Conservation (phyloP, 2,113 vertebrate species). For the Mionectes macconnelli region DNA sequence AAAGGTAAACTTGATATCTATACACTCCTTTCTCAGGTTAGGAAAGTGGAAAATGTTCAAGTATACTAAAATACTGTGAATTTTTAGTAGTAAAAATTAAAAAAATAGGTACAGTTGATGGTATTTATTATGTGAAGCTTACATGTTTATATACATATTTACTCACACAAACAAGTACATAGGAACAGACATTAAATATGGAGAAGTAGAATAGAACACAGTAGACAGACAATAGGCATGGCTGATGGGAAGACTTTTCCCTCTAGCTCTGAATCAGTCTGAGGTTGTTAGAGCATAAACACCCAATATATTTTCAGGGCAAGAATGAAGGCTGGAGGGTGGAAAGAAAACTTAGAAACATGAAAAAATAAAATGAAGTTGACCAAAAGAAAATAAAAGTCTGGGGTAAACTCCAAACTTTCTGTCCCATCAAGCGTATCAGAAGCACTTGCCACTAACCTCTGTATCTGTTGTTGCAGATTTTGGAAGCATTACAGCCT, state of each 20-base stretch:
- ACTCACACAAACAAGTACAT: neutral
- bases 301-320: neutral
- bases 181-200: neutral
- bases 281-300: neutral
- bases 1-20: neutral
- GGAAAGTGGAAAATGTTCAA: neutral
- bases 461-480: neutral
- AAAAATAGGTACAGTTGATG: neutral
- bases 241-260: neutral
- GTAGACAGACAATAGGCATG: neutral
- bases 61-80: neutral
- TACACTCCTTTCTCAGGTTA: neutral
- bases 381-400: neutral
- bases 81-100: neutral
- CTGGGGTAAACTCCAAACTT: neutral
- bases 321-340: neutral
- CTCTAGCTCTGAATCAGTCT: neutral
- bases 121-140: neutral
- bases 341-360: neutral
- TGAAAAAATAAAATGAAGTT: neutral
- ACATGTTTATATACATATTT: neutral
- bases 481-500: neutral
- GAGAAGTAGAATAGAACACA: neutral
- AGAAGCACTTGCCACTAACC: neutral
- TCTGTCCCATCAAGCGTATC: neutral